Base-by-base conservation (phyloP, 1,140 invertebrate genomes). In the Chrysoperla carnea region DNA sequence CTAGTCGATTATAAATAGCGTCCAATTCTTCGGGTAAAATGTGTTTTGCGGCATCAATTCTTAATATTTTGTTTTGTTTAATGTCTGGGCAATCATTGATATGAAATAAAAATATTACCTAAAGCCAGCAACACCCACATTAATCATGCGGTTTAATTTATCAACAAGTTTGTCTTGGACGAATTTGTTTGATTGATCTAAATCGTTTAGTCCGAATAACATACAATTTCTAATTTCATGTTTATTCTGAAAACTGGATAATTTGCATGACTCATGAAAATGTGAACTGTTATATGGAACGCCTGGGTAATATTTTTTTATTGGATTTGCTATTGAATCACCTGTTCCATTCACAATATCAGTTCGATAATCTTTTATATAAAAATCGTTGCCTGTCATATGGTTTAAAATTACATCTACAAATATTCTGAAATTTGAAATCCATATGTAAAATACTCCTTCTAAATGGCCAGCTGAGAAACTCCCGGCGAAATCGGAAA, bases 361-460 rank as follows among this genome's bases (percentile, higher is more conserved):
- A 23, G 17, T 23, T 23, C 5, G 17, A 23, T 23, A 23, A 23
- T 5, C 17, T 5, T 3, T 23, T 23, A 5, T 3, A 23, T 23
- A 3, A 23, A 5, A 23, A 33, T 9, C 52, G 31, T 70, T 61
- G n/a, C 73, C 80, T 7, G 77, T 75, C 88, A 93, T 93, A 59
- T 94, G 88, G 54, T 94, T 94, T 29, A 91, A 63, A 3, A 94
- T 73, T 0, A 75, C 70, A 59, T 94, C 89, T 0, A 84, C 83
- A 53, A 85, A 90, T 46, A 93, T 83, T 50, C 82, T 81, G 43
- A 7, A 55, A 58, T 53, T n/a, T n/a, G n/a, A n/a, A n/a, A n/a
- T n/a, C n/a, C n/a, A n/a, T n/a, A n/a, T n/a, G n/a, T n/a, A n/a
- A n/a, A n/a, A n/a, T n/a, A n/a, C n/a, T n/a, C n/a, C n/a, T n/a